These are phyloP conservation scores for Xenentodon cancila DNA, from an alignment of 2,797 vertebrate genomes.

Conservation along the genomic window DNA sequence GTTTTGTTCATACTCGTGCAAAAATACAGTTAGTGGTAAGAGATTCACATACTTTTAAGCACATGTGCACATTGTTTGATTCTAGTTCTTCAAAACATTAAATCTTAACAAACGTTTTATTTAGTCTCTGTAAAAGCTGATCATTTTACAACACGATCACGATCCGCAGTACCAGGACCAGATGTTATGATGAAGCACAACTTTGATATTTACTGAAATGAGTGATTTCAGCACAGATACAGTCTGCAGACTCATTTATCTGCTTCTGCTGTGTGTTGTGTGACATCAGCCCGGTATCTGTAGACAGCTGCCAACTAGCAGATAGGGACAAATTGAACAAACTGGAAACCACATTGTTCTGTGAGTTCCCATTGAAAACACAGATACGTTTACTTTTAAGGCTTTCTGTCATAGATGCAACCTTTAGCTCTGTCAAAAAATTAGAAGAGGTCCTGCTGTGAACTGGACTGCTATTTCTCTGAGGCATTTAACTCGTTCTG, in stretches of 20 bases:
- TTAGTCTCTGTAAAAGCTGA: too few relatives aligned
- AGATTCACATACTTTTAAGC: too few relatives aligned
- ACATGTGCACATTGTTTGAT: too few relatives aligned
- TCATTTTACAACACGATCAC: too few relatives aligned
- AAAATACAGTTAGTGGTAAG: too few relatives aligned
- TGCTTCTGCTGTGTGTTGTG: conserved; percentile 14
- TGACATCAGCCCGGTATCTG: conserved; percentile 16
- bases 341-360: background rate
- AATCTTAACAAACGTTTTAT: too few relatives aligned
- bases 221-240: background rate
- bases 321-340: conserved; percentile 12
- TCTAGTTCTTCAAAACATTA: too few relatives aligned
- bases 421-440: too few relatives aligned
- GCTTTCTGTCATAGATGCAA: background rate
- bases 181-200: background rate
- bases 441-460: too few relatives aligned
- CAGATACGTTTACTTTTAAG: background rate
- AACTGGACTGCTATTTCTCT: too few relatives aligned
- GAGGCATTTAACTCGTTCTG: too few relatives aligned
- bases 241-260: background rate
- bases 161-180: background rate
- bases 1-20: too few relatives aligned
- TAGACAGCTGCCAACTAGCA: conserved; percentile 14
- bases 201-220: background rate
- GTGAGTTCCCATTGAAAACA: background rate